Evolutionary conservation across 2,888 invertebrate species (phyloP).

Genomic region (Agriopis marginaria): DNA sequence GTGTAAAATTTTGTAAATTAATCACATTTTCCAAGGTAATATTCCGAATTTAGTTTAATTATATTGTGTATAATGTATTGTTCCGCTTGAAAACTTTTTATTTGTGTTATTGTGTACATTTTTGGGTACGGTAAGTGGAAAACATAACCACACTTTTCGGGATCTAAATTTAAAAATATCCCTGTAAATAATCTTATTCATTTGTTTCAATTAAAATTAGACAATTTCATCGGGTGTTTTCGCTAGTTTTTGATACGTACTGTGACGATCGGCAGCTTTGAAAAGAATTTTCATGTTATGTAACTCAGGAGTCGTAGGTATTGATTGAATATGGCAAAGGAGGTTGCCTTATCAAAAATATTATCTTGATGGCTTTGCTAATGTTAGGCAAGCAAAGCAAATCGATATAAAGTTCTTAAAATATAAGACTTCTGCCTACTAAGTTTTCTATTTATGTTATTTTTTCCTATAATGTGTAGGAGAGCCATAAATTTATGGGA

Average conservation of each 20-base stretch:
- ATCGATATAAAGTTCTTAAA: background rate
- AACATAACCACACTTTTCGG: slow-evolving; percentile 43
- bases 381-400: background rate
- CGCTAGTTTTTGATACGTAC: background rate
- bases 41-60: background rate
- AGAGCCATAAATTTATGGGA: too few relatives aligned
- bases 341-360: slow-evolving; percentile 48
- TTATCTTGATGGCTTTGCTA: slow-evolving; percentile 25
- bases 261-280: slow-evolving; percentile 10
- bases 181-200: slow-evolving; percentile 17
- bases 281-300: slow-evolving; percentile 60
- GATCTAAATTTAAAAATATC: slow-evolving; percentile 37
- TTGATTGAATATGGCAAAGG: slow-evolving; percentile 56
- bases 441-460: too few relatives aligned
- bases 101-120: slow-evolving; percentile 22
- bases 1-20: slow-evolving; percentile 16
- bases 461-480: too few relatives aligned
- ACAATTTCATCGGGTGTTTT: background rate
- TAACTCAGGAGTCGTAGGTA: slow-evolving; percentile 56
- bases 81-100: slow-evolving; percentile 1
- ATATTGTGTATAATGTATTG: slow-evolving; percentile 18
- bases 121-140: slow-evolving; percentile 36
- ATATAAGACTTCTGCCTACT: too few relatives aligned
- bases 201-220: slow-evolving; percentile 33
- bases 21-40: slow-evolving; percentile 28